These are phyloP conservation scores for Nansenia antarctica DNA, from an alignment of 2,113 vertebrate species.

Conservation along the genomic window DNA sequence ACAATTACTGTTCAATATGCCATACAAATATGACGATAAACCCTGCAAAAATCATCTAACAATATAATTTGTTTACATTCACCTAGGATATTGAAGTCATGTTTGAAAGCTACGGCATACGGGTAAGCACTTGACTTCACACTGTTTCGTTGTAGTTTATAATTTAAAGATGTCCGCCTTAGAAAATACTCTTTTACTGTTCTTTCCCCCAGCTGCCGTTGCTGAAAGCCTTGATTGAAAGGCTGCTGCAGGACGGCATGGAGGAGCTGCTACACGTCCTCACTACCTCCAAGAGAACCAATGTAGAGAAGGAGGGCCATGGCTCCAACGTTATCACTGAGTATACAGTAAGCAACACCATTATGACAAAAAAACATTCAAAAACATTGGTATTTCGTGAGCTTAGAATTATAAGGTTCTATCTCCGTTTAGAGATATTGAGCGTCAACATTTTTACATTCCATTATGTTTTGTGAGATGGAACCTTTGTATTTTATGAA, in stretches of 20 bases:
- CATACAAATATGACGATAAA: background rate
- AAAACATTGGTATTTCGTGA: no score
- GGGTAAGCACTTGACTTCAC: constrained; percentile 69
- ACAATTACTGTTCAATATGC: background rate
- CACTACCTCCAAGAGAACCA: constrained; percentile 43
- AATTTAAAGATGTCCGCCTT: background rate
- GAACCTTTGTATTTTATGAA: no score
- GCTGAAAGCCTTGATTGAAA: constrained; percentile 81
- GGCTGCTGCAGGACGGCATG: constrained; percentile 76
- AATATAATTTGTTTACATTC: constrained; percentile 23
- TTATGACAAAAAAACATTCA: no score
- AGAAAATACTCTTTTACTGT: constrained; percentile 38
- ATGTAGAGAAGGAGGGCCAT: constrained; percentile 60
- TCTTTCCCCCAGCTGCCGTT: constrained; percentile 76
- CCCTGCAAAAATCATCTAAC: constrained; percentile 2
- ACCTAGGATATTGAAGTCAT: constrained; percentile 84
- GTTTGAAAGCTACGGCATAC: constrained; percentile 86
- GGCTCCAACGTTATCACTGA: constrained; percentile 58
- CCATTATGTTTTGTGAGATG: no score
- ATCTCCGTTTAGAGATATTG: no score
- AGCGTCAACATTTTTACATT: no score
- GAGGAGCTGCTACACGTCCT: constrained; percentile 72
- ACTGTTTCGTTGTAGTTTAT: background rate
- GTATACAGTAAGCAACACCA: constrained; percentile 64
- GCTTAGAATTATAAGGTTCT: no score